Conservation (phyloP, 2,888 invertebrate species). For the Synergus gifuensis region DNA sequence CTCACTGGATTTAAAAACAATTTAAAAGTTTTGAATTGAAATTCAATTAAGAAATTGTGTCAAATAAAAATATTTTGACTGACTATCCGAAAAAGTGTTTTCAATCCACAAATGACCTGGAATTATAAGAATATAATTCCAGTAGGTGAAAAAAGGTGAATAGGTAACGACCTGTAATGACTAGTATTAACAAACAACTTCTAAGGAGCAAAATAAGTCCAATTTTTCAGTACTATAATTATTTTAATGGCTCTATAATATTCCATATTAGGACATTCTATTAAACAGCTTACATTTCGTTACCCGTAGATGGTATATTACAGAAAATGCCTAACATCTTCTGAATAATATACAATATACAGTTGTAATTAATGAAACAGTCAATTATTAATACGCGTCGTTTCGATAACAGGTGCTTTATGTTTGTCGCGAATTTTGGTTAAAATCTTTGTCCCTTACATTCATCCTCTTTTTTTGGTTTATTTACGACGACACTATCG, state of each 20-base stretch:
- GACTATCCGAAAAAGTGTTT: too few species aligned
- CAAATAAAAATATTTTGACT: too few species aligned
- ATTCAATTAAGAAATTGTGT: too few species aligned
- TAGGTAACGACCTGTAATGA: too few species aligned
- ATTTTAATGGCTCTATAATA: conserved; percentile 74
- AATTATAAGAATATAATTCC: too few species aligned
- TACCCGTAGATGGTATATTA: conserved; percentile 69
- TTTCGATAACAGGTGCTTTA: conserved; percentile 57
- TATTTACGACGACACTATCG: conserved; percentile 56
- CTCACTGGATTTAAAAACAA: too few species aligned
- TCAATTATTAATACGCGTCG: conserved; percentile 65
- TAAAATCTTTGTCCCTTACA: conserved; percentile 41
- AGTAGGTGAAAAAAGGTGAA: too few species aligned
- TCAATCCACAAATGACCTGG: too few species aligned
- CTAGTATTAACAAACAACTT: not conserved
- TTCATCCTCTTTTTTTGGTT: conserved; percentile 47
- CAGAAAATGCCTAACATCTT: conserved; percentile 59
- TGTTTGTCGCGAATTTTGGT: conserved; percentile 43
- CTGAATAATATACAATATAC: conserved; percentile 67
- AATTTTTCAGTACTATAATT: conserved; percentile 59
- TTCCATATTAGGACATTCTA: conserved; percentile 75
- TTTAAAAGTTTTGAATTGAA: too few species aligned
- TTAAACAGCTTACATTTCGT: conserved; percentile 73
- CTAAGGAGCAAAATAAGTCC: conserved; percentile 1
- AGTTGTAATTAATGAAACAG: conserved; percentile 69